These are phyloP conservation scores for Crambe crambe DNA, from an alignment of 37 sponge, comb jelly and placozoan species.

Conservation along the genomic window DNA sequence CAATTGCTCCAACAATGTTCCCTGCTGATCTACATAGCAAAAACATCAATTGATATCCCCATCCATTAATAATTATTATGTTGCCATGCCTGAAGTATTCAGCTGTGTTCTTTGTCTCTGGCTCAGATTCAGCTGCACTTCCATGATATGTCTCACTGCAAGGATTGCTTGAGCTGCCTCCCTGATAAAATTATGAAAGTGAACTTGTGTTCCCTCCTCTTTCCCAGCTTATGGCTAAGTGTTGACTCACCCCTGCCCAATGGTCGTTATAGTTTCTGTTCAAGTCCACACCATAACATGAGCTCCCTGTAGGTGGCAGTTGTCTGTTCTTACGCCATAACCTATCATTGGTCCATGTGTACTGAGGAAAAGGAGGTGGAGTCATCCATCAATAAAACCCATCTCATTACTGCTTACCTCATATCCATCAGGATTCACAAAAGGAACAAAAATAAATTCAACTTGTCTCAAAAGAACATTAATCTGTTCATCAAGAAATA, in stretches of 20 bases:
- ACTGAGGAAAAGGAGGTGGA: conserved; percentile 43
- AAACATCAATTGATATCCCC: neutral
- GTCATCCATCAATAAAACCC: neutral
- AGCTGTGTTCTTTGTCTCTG: conserved; percentile 56
- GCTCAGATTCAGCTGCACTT: conserved; percentile 63
- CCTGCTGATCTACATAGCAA: conserved; percentile 28
- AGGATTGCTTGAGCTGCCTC: conserved; percentile 58
- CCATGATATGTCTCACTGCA: conserved; percentile 85
- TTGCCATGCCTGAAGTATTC: conserved; percentile 62
- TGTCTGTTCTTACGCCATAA: conserved; percentile 83
- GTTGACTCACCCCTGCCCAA: conserved; percentile 52
- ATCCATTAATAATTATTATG: neutral
- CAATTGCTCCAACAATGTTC: conserved; percentile 70
- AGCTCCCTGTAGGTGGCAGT: neutral
- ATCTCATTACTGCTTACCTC: conserved; percentile 30
- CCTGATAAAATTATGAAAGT: conserved; percentile 28
- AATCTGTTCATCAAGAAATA: conserved; percentile 28
- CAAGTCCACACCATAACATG: conserved; percentile 77
- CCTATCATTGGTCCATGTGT: conserved; percentile 62
- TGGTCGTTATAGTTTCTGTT: conserved; percentile 76
- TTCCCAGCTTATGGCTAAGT: neutral
- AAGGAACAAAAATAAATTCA: conserved; percentile 75
- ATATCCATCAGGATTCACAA: conserved; percentile 94
- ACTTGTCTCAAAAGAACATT: conserved; percentile 31
- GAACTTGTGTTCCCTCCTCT: conserved; percentile 12